These are phyloP conservation scores for Sebastes dallii DNA, from an alignment of 2,797 vertebrate species.

Conservation along the genomic window DNA sequence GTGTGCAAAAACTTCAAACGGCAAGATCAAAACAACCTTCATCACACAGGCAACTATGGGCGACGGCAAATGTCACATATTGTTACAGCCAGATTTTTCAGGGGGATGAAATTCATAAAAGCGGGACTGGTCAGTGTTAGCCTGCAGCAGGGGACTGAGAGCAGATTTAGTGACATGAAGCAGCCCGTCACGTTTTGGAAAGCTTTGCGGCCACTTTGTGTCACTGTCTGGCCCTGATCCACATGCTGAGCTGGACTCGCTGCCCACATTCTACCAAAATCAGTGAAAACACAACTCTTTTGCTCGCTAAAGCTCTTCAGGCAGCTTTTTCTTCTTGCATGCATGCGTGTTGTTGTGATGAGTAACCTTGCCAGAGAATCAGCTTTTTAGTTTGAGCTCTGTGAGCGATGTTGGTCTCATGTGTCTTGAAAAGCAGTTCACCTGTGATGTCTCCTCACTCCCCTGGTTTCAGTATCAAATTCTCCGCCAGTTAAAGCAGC, in stretches of 20 bases:
- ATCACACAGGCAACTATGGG: constrained; percentile 39
- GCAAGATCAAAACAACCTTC: constrained; percentile 73
- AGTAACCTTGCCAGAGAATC: constrained; percentile 29
- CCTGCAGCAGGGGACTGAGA: constrained; percentile 11
- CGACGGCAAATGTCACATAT: constrained; percentile 55
- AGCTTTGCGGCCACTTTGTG: constrained; percentile 12
- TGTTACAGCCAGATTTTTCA: constrained; percentile 30
- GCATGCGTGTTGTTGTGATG: not conserved
- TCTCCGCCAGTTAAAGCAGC: constrained; percentile 35
- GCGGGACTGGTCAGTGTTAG: constrained; percentile 6
- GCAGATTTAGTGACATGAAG: constrained; percentile 28
- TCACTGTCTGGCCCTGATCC: constrained; percentile 11
- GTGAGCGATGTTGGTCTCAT: not conserved
- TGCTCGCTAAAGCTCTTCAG: not conserved
- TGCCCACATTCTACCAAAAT: constrained; percentile 29
- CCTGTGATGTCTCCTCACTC: not conserved
- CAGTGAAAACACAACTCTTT: constrained; percentile 20
- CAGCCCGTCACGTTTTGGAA: constrained; percentile 36
- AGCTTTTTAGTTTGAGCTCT: not conserved
- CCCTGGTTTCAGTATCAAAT: constrained; percentile 33
- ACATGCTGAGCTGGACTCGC: constrained; percentile 9
- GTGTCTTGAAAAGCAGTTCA: not conserved
- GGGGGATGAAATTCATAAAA: not conserved
- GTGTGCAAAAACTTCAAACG: constrained; percentile 55
- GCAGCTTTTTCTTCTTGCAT: not conserved